Base-by-base conservation (phyloP, 2,888 invertebrate genomes). In the Ephialtes manifestator region DNA sequence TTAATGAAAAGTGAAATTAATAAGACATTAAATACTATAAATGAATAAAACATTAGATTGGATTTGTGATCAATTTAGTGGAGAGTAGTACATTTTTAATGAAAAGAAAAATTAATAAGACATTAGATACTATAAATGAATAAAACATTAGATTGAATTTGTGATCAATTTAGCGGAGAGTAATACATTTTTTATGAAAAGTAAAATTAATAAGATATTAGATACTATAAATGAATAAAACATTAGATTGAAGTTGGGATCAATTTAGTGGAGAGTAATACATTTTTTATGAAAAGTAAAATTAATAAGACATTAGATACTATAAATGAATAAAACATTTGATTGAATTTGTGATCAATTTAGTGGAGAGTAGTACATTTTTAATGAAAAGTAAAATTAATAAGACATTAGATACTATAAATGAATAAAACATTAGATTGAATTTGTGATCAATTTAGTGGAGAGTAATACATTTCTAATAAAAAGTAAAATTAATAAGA, bases 391-490 rank as follows among this genome's bases (percentile, higher is more conserved):
- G n/a, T n/a, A 81, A 86, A 82, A 48, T 63, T 48, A 24, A 43
- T 35, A 0, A 68, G 10, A 43, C 18, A n/a, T 43, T 28, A 13
- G 31, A 39, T 70, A 28, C 20, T 48, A 15, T n/a, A n/a, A n/a
- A 24, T 24, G 1, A 24, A 24, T 24, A 24, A 24, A 24, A 24
- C 1, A 24, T 24, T 24, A 24, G 24, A 24, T 24, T 24, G 2
- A 2, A 24, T 24, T 46, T 13, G 2, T 13, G 10, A 28, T 5
- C 28, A 24, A 0, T 35, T 24, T 68, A 13, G 10, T 39, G 10
- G 24, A 24, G n/a, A 18, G 18, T 18, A 20, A 60, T 4, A 5
- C 0, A 24, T 24, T 24, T 31, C n/a, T n/a, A 90, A 90, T n/a
- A n/a, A 15, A 5, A 80, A 81, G n/a, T n/a, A n/a, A 86, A 82